Percentiles rank a stretch among this genome's conserved stretches.
phyloP scores from a whole-genome alignment of 2,113 vertebrate species.

The Pseudorectes ferrugineus region DNA sequence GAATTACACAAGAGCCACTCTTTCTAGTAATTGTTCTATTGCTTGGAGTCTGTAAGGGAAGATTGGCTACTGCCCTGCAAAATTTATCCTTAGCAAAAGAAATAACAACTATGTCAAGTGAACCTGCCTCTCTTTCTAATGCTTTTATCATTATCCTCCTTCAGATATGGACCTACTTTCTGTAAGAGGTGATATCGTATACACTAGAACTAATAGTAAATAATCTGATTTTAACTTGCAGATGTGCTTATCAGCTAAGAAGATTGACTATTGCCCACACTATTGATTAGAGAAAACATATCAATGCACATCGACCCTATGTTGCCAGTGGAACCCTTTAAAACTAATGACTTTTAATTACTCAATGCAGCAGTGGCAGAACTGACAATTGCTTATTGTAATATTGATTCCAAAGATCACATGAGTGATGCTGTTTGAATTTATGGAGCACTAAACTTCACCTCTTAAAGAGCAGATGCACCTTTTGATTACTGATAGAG shows the following conservation, averaged over 20 bases:
- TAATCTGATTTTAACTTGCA: neutral
- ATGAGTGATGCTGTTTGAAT: neutral
- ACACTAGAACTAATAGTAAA: neutral
- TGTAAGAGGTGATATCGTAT: neutral
- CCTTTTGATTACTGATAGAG: neutral
- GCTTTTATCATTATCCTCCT: neutral
- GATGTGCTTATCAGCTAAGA: neutral
- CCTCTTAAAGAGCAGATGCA: neutral
- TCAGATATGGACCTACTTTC: neutral
- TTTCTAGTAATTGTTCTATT: constrained; percentile 28
- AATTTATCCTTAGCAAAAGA: neutral
- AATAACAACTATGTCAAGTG: neutral
- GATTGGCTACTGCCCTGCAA: neutral
- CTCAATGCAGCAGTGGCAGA: constrained; percentile 20
- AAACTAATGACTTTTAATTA: constrained; percentile 40
- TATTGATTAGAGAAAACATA: constrained; percentile 20
- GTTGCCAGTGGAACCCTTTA: neutral
- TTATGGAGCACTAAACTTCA: neutral
- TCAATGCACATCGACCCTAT: neutral
- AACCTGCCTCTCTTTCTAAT: neutral
- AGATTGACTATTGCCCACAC: neutral
- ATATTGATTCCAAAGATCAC: constrained; percentile 27
- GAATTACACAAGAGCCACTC: neutral
- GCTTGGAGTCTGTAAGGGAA: neutral
- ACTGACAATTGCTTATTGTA: constrained; percentile 41